Evolutionary conservation across 1,140 invertebrate species (phyloP).

Genomic region (Helicoverpa zea): DNA sequence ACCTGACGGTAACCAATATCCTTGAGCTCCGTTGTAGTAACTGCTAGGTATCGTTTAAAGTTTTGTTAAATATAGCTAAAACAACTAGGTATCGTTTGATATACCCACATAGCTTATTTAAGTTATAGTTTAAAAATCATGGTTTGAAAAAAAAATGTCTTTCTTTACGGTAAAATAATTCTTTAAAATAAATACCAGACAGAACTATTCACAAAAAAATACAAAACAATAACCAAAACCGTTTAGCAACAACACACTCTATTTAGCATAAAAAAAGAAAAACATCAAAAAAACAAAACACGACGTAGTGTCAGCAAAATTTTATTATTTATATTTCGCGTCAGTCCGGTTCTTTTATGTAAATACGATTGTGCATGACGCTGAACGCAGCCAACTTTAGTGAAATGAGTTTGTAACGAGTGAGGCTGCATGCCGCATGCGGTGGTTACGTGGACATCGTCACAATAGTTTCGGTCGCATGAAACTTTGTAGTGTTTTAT

Average conservation of each 20-base stretch:
- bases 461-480: slow-evolving; percentile 36
- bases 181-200: not conserved
- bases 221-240: not conserved
- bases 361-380: slow-evolving; percentile 56
- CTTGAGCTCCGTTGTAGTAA: no score
- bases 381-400: slow-evolving; percentile 44
- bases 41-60: no score
- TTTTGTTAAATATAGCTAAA: no score
- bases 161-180: no score
- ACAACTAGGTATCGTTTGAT: no score
- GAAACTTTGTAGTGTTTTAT: slow-evolving; percentile 35
- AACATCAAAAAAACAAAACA: slow-evolving; percentile 39
- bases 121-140: no score
- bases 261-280: slow-evolving; percentile 45
- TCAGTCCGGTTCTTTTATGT: slow-evolving; percentile 53
- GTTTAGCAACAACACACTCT: slow-evolving; percentile 5
- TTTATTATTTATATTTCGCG: slow-evolving; percentile 56
- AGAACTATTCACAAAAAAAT: not conserved
- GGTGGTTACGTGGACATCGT: slow-evolving; percentile 34
- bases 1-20: no score
- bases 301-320: slow-evolving; percentile 33
- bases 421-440: slow-evolving; percentile 43
- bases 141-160: no score
- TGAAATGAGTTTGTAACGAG: slow-evolving; percentile 63
- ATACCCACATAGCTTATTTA: no score